phyloP scores from a whole-genome alignment of 2,797 vertebrate species.

The Vultur gryphus region DNA sequence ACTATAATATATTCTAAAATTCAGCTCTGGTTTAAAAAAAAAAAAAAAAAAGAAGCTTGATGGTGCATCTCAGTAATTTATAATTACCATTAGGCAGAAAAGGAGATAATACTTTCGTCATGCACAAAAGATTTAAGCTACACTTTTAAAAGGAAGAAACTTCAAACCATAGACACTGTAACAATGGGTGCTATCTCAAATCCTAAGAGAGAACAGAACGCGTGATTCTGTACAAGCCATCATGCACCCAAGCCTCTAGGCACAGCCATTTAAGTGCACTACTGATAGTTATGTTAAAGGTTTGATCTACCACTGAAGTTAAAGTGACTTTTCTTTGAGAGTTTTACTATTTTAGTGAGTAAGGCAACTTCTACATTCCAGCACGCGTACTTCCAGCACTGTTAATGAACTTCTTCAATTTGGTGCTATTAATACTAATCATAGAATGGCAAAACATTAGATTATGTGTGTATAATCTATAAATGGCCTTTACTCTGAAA shows the following conservation, averaged over 20 bases:
- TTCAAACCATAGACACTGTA: background rate
- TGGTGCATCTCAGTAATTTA: background rate
- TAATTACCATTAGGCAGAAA: background rate
- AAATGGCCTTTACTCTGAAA: background rate
- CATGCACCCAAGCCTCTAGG: background rate
- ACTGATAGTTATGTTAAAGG: background rate
- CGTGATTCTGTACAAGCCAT: background rate
- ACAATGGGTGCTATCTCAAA: background rate
- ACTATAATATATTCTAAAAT: background rate
- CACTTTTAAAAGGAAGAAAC: background rate
- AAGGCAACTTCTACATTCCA: background rate
- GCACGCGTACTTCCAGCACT: background rate
- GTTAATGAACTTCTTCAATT: background rate
- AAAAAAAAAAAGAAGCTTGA: background rate
- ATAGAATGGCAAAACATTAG: background rate
- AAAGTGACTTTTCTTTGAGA: background rate
- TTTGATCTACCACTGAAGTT: background rate
- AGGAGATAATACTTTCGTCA: background rate
- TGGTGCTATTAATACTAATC: background rate
- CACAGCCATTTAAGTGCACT: background rate
- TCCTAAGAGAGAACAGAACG: accelerated
- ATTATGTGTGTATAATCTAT: background rate
- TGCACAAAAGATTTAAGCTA: background rate
- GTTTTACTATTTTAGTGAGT: background rate
- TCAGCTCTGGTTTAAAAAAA: background rate